phyloP scores from a whole-genome alignment of 2,888 invertebrate species.

The Steinernema scapterisci region DNA sequence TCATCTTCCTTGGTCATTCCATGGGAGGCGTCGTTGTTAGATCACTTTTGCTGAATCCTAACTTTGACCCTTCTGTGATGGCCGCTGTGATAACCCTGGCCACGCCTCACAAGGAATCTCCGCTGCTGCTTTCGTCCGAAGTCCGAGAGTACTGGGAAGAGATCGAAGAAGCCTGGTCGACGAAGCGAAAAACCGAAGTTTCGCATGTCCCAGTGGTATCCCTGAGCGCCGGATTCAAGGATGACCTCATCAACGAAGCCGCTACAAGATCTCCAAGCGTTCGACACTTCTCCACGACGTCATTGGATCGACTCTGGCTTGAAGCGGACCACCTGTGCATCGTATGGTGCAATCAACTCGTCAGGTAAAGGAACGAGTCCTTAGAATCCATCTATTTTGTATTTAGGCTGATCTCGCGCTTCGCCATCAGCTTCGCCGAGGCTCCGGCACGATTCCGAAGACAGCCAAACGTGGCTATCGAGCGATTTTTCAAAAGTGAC shows the following conservation, averaged over 20 bases:
- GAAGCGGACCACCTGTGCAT: slow-evolving; percentile 66
- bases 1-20: slow-evolving; percentile 90
- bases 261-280: slow-evolving; percentile 38
- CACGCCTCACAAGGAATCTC: slow-evolving; percentile 79
- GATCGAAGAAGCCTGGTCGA: background rate
- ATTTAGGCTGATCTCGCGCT: slow-evolving; percentile 1
- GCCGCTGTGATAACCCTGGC: slow-evolving; percentile 82
- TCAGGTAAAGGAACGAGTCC: slow-evolving; percentile 43
- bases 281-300: slow-evolving; percentile 40
- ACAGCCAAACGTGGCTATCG: background rate
- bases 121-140: slow-evolving; percentile 37
- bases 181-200: slow-evolving; percentile 44
- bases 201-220: slow-evolving; percentile 52
- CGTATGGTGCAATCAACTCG: slow-evolving; percentile 67
- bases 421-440: background rate
- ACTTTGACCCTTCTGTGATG: slow-evolving; percentile 73
- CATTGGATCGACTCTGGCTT: slow-evolving; percentile 54
- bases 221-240: slow-evolving; percentile 56
- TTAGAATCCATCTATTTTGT: background rate
- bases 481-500: background rate
- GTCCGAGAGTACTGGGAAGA: background rate
- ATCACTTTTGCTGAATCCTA: slow-evolving; percentile 75
- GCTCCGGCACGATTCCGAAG: background rate
- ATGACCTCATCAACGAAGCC: slow-evolving; percentile 48
- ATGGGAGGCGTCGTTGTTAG: slow-evolving; percentile 89